phyloP scores from a whole-genome alignment of 2,113 vertebrate genomes.

The Etia nguti region DNA sequence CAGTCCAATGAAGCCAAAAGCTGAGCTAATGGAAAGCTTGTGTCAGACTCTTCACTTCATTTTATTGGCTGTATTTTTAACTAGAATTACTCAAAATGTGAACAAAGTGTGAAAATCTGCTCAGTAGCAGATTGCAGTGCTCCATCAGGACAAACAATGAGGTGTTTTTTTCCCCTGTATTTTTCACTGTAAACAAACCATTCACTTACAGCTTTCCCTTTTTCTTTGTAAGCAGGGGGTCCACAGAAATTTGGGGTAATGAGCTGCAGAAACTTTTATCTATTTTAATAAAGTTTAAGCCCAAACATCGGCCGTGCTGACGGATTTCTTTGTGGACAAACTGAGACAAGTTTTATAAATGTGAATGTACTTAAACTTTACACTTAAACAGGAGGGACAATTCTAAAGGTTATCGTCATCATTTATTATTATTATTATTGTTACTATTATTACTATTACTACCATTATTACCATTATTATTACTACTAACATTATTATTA shows the following conservation, averaged over 20 bases:
- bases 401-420: accelerated
- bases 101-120: neutral
- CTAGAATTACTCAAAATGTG: neutral
- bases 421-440: neutral
- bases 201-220: neutral
- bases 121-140: neutral
- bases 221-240: neutral
- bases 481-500: neutral
- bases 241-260: neutral
- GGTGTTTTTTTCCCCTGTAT: neutral
- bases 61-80: neutral
- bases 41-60: neutral
- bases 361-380: neutral
- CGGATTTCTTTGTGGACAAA: neutral
- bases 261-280: neutral
- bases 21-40: neutral
- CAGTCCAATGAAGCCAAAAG: neutral
- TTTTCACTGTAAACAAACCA: neutral
- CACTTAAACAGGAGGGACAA: neutral
- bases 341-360: neutral
- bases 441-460: neutral
- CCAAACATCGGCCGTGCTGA: neutral
- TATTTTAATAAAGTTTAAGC: neutral
- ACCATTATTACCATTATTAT: neutral
- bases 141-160: neutral